Evolutionary conservation across 2,797 vertebrate genomes (phyloP).

Genomic region (Sebastiscus albofasciatus): DNA sequence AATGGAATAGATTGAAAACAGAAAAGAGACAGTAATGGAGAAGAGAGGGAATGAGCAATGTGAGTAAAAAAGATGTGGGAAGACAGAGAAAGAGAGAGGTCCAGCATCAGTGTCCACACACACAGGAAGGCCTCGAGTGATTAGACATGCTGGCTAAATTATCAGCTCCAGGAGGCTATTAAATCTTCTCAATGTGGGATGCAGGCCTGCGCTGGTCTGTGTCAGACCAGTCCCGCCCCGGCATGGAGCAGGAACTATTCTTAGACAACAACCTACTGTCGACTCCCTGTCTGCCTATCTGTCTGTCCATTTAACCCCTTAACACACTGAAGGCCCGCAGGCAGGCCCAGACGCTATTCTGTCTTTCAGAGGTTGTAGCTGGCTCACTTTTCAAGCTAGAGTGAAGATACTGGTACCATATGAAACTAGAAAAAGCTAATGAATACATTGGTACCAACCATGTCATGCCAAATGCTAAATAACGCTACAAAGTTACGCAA

Average conservation of each 20-base stretch:
- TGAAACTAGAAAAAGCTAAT: too few relatives aligned
- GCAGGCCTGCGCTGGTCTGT: constrained; percentile 53
- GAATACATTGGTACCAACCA: too few relatives aligned
- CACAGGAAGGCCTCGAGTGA: constrained; percentile 60
- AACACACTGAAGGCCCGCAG: too few relatives aligned
- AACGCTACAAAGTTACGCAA: too few relatives aligned
- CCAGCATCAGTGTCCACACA: constrained; percentile 40
- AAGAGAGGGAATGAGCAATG: not conserved
- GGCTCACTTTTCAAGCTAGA: too few relatives aligned
- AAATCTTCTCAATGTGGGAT: constrained; percentile 60
- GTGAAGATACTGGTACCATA: too few relatives aligned
- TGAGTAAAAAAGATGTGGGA: constrained; percentile 1
- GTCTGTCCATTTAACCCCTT: constrained; percentile 51
- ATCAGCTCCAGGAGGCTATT: constrained; percentile 64
- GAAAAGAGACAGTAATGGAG: not conserved
- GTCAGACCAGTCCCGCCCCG: constrained; percentile 39
- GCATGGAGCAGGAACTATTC: constrained; percentile 67
- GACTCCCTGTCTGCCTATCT: constrained; percentile 45
- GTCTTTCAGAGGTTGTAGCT: too few relatives aligned
- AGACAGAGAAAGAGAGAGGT: not conserved
- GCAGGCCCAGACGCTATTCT: too few relatives aligned
- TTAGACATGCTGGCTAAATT: constrained; percentile 63
- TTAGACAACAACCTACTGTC: constrained; percentile 57
- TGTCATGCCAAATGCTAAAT: too few relatives aligned
- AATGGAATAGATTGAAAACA: constrained; percentile 43